Conservation (phyloP, 2,113 vertebrate genomes). For the Alces alces region DNA sequence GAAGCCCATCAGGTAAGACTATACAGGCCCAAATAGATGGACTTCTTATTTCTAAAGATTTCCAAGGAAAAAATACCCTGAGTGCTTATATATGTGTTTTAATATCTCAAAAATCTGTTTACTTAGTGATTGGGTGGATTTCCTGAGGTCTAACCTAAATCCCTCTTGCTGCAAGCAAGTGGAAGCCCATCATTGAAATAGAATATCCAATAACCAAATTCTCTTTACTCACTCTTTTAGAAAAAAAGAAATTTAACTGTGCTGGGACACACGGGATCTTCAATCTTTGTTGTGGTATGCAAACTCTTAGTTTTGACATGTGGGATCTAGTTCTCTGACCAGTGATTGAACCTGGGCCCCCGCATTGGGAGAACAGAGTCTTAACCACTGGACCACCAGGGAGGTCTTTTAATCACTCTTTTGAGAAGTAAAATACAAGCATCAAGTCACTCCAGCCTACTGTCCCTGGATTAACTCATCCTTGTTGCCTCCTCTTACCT, state of each 20-base stretch:
- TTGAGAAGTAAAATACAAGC: background rate
- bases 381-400: background rate
- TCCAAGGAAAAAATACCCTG: background rate
- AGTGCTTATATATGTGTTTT: background rate
- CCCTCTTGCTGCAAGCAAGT: background rate
- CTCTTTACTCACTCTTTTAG: background rate
- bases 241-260: background rate
- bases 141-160: conserved; percentile 21
- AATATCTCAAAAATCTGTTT: conserved; percentile 20
- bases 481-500: background rate
- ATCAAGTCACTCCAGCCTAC: background rate
- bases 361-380: background rate
- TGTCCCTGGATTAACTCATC: background rate
- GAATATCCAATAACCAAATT: background rate
- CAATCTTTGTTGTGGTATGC: background rate
- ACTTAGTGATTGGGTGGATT: background rate
- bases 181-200: background rate
- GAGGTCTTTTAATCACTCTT: background rate
- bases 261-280: background rate
- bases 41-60: background rate
- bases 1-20: background rate
- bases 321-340: background rate
- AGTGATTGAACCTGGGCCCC: background rate
- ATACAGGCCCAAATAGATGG: background rate
- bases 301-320: background rate